These are phyloP conservation scores for Propithecus coquereli DNA, from an alignment of 2,113 vertebrate genomes.

Conservation along the genomic window DNA sequence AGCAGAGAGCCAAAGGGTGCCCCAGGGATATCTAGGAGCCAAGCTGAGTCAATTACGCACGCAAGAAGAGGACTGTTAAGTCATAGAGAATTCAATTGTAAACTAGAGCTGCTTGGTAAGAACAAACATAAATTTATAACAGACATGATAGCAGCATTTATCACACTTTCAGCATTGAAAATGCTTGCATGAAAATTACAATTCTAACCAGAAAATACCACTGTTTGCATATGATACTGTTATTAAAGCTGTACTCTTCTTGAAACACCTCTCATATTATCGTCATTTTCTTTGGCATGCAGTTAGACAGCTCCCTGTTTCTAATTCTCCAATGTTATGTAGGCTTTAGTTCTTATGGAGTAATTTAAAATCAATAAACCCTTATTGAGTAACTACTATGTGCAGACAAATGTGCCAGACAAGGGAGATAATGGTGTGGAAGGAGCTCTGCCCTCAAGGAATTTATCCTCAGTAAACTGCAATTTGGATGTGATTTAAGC, in stretches of 20 bases:
- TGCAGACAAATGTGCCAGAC: background rate
- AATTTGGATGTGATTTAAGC: background rate
- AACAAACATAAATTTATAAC: constrained; percentile 30
- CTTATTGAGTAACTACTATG: background rate
- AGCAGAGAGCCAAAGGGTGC: background rate
- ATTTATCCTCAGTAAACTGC: background rate
- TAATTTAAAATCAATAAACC: background rate
- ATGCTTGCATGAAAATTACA: background rate
- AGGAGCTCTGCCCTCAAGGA: background rate
- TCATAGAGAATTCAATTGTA: background rate
- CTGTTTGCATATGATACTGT: background rate
- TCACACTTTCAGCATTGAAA: constrained; percentile 26
- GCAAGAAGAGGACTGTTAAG: background rate
- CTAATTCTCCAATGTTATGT: background rate
- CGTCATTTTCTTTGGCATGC: background rate
- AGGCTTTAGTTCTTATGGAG: background rate
- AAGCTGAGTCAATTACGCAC: background rate
- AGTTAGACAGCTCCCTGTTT: background rate
- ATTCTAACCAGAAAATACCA: background rate
- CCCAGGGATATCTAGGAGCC: background rate
- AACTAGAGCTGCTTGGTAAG: background rate
- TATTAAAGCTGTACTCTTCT: background rate
- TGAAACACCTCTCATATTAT: background rate
- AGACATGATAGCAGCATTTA: background rate
- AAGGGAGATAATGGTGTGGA: background rate